Percentiles rank a stretch among this genome's conserved stretches.
These are phyloP conservation scores for Sebastes cheni DNA, from an alignment of 2,797 vertebrate species.

Conservation along the genomic window DNA sequence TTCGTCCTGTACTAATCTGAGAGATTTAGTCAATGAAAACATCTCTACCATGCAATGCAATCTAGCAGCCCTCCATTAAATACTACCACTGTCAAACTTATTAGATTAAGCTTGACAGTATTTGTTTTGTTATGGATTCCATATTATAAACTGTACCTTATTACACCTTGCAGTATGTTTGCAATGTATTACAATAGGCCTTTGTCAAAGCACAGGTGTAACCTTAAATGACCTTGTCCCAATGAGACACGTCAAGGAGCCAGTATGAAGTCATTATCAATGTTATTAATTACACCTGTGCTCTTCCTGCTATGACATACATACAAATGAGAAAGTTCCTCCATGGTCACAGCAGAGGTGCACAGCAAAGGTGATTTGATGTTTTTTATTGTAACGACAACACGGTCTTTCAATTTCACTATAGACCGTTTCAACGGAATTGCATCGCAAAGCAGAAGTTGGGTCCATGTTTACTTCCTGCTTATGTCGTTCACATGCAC, in stretches of 20 bases:
- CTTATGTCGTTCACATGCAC: no score
- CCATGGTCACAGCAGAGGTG: background rate
- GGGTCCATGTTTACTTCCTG: no score
- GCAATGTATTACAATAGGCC: background rate
- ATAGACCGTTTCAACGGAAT: no score
- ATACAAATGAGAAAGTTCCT: background rate
- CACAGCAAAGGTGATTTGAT: background rate
- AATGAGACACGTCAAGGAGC: background rate
- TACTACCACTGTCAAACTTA: background rate
- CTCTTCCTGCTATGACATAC: background rate
- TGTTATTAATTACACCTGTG: background rate
- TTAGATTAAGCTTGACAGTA: background rate
- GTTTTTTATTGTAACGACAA: background rate
- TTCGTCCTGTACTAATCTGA: background rate
- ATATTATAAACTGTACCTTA: background rate
- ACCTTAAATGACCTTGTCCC: background rate
- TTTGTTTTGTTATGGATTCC: background rate
- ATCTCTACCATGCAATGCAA: background rate
- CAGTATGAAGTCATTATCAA: background rate
- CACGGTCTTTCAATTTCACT: background rate
- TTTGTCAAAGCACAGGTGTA: background rate
- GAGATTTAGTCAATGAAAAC: conserved; percentile 5
- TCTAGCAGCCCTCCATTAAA: background rate
- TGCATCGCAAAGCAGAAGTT: no score
- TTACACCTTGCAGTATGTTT: background rate